Conservation (phyloP, 2,888 invertebrate species). For the Melanostoma scalare region DNA sequence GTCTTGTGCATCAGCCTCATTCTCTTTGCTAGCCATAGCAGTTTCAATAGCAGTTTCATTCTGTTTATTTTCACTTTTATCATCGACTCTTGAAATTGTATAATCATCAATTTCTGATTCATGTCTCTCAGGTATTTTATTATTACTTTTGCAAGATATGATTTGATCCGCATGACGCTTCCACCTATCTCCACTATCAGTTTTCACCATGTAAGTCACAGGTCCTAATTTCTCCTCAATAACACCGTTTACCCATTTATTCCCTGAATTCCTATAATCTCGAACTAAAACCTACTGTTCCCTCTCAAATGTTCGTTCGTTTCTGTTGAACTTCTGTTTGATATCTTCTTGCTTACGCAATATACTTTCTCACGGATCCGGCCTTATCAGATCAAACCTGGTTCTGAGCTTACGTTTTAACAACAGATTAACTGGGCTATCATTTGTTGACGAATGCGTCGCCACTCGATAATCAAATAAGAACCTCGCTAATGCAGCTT, state of each 20-base stretch:
- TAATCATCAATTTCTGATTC: slow-evolving; percentile 4
- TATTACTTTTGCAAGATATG: slow-evolving; percentile 4
- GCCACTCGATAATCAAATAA: neutral
- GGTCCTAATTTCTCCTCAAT: too few species aligned
- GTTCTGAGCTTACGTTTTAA: too few species aligned
- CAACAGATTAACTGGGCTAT: neutral
- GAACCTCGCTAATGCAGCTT: neutral
- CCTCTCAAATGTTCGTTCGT: too few species aligned
- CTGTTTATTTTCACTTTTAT: slow-evolving; percentile 3
- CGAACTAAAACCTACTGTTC: too few species aligned
- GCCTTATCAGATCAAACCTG: too few species aligned
- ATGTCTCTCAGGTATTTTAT: slow-evolving; percentile 4
- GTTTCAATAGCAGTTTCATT: neutral
- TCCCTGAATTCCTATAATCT: too few species aligned
- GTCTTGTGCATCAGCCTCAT: neutral
- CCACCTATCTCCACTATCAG: neutral
- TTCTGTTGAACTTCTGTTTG: too few species aligned
- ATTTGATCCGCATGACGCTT: slow-evolving; percentile 1
- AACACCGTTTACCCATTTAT: too few species aligned
- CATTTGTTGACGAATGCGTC: slow-evolving; percentile 1
- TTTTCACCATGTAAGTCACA: too few species aligned
- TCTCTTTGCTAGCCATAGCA: neutral
- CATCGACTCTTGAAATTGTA: slow-evolving; percentile 2
- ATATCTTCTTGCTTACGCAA: too few species aligned
- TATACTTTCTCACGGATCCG: too few species aligned